Evolutionary conservation across 2,888 invertebrate genomes (phyloP).

Genomic region (Apodemia duryi): DNA sequence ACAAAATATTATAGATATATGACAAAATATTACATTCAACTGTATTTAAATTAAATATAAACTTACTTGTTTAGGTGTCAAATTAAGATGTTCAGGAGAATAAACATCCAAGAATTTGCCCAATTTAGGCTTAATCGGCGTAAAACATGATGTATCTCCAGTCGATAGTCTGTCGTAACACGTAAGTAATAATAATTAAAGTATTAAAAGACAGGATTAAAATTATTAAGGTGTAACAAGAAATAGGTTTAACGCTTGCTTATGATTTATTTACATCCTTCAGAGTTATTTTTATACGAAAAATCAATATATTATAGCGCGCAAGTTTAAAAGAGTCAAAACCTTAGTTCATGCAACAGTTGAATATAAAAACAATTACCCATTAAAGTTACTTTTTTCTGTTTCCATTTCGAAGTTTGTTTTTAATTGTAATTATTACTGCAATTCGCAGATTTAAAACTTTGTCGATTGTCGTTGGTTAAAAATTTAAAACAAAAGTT

Average conservation of each 20-base stretch:
- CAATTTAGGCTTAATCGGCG: conserved; percentile 62
- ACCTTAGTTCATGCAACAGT: conserved; percentile 22
- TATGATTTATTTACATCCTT: conserved; percentile 77
- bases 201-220: background rate
- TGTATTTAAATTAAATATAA: background rate
- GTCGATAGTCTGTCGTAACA: conserved; percentile 27
- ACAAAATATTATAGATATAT: background rate
- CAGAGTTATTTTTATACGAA: conserved; percentile 70
- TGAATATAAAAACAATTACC: conserved; percentile 29
- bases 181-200: conserved; percentile 1
- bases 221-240: conserved; percentile 29
- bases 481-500: conserved; percentile 36
- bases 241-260: conserved; percentile 48
- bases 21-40: background rate
- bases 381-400: conserved; percentile 39
- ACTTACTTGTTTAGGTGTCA: conserved; percentile 68
- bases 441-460: background rate
- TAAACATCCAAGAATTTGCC: conserved; percentile 67
- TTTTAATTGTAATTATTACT: conserved; percentile 17
- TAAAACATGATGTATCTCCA: conserved; percentile 46
- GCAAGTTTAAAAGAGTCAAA: conserved; percentile 59
- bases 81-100: conserved; percentile 72
- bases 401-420: conserved; percentile 42
- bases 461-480: conserved; percentile 22
- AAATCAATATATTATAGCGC: conserved; percentile 74